A percentile compares a stretch with the other conserved stretches of the same genome.
Evolutionary conservation across 2,797 vertebrate species (phyloP).

Genomic region (Aeoliscus strigatus): DNA sequence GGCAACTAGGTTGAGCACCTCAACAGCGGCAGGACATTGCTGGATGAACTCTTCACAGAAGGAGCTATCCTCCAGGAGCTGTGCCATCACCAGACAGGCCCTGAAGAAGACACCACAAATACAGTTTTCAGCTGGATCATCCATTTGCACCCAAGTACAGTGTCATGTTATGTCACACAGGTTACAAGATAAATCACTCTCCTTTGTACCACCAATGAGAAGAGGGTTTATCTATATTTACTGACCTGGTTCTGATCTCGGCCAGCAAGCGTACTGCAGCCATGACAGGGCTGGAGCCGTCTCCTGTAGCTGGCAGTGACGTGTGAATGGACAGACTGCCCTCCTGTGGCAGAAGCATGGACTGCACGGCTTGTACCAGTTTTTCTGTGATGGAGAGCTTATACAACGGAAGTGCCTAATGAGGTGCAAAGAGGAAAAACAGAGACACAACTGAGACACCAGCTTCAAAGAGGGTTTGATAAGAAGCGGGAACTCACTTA

Average conservation of each 20-base stretch:
- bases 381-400: constrained; percentile 99
- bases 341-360: constrained; percentile 98
- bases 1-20: constrained; percentile 94
- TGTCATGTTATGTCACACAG: too few species aligned
- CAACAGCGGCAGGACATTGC: constrained; percentile 96
- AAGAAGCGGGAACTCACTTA: constrained; percentile 54
- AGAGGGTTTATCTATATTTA: not conserved
- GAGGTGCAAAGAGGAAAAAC: not conserved
- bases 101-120: constrained; percentile 62
- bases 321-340: constrained; percentile 99
- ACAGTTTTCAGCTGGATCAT: too few species aligned
- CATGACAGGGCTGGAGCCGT: constrained; percentile 97
- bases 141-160: too few species aligned
- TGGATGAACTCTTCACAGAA: constrained; percentile 99
- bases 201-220: not conserved
- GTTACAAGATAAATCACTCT: too few species aligned
- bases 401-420: constrained; percentile 91
- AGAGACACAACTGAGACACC: constrained; percentile 6
- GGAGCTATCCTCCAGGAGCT: constrained; percentile 95
- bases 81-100: constrained; percentile 98
- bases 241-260: constrained; percentile 95
- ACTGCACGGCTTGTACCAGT: constrained; percentile 98
- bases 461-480: not conserved
- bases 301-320: constrained; percentile 94
- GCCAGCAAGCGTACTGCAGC: constrained; percentile 94